These are phyloP conservation scores for Mus pahari DNA, from an alignment of 2,113 vertebrate species.

Conservation along the genomic window DNA sequence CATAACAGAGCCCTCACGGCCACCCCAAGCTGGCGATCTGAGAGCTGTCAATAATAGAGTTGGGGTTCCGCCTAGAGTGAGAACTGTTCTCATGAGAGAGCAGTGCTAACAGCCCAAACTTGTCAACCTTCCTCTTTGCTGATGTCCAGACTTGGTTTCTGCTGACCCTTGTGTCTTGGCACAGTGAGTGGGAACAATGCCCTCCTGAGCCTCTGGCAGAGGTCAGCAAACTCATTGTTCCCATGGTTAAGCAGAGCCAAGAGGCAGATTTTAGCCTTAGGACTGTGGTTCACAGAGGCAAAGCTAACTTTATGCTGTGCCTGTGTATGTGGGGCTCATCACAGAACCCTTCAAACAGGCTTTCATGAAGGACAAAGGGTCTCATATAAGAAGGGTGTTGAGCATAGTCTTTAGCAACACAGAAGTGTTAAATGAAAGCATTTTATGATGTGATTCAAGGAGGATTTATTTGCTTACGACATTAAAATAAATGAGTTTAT, in stretches of 20 bases:
- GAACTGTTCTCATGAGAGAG: not conserved
- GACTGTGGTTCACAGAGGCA: not conserved
- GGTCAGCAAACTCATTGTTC: not conserved
- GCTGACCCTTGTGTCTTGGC: not conserved
- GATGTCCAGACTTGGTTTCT: constrained; percentile 33
- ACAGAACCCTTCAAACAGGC: not conserved
- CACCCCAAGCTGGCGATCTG: not conserved
- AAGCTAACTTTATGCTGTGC: not conserved
- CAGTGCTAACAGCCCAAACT: not conserved
- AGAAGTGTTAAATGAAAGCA: not conserved
- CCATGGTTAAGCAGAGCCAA: not conserved
- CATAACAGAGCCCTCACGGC: not conserved
- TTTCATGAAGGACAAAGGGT: not conserved
- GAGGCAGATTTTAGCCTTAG: not conserved
- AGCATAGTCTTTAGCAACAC: not conserved
- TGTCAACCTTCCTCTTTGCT: not conserved
- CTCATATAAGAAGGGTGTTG: not conserved
- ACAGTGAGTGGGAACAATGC: not conserved
- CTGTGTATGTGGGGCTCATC: not conserved
- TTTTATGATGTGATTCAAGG: not conserved
- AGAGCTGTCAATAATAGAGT: not conserved
- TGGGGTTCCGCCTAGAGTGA: not conserved
- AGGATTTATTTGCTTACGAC: not conserved
- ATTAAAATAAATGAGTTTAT: not conserved
- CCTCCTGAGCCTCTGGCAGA: not conserved